Evolutionary conservation across 2,888 invertebrate species (phyloP).

Genomic region (Apocheima hispidaria): DNA sequence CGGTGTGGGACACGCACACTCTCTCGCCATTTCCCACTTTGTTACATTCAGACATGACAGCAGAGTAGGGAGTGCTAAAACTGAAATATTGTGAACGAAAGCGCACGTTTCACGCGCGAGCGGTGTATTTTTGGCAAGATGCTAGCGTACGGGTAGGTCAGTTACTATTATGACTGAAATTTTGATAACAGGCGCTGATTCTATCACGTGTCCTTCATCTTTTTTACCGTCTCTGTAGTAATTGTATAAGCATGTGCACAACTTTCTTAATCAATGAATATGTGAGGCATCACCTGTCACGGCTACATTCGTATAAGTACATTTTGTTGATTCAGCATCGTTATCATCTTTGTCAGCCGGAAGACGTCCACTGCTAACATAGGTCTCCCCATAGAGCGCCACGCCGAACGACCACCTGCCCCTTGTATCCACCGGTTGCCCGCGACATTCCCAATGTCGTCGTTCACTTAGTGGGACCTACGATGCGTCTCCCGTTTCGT

Average conservation of each 20-base stretch:
- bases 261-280: slow-evolving; percentile 25
- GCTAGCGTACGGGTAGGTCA: slow-evolving; percentile 79
- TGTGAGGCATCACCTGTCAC: slow-evolving; percentile 1
- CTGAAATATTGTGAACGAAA: slow-evolving; percentile 74
- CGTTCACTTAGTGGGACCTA: too few relatives aligned
- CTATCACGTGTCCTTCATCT: slow-evolving; percentile 48
- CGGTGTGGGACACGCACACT: slow-evolving; percentile 67
- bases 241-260: not conserved
- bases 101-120: slow-evolving; percentile 66
- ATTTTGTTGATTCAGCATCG: too few relatives aligned
- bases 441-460: too few relatives aligned
- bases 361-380: too few relatives aligned
- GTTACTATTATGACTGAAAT: slow-evolving; percentile 77
- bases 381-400: too few relatives aligned
- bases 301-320: not conserved
- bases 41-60: slow-evolving; percentile 52
- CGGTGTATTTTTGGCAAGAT: slow-evolving; percentile 77
- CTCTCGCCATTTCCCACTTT: slow-evolving; percentile 60
- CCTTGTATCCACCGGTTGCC: too few relatives aligned
- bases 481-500: too few relatives aligned
- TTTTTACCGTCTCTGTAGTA: slow-evolving; percentile 42
- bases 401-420: too few relatives aligned
- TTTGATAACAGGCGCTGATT: slow-evolving; percentile 61
- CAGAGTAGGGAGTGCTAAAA: slow-evolving; percentile 61
- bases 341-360: too few relatives aligned